Base-by-base conservation (phyloP, 2,888 invertebrate species). In the Diplazon laetatorius region DNA sequence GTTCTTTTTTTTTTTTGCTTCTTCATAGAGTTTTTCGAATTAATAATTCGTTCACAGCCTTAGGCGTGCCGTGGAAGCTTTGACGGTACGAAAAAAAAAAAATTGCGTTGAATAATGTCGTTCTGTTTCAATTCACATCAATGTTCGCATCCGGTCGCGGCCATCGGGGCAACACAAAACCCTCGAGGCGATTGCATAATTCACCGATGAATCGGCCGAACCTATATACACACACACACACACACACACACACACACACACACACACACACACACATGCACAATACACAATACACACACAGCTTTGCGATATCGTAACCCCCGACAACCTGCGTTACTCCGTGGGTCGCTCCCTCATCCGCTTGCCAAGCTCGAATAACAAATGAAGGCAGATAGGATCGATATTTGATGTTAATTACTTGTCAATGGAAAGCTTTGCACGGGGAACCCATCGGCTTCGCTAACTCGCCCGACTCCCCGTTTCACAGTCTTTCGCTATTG, bases 341-440 rank as follows among this genome's bases (percentile, higher is more conserved):
- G n/a, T n/a, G n/a, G 37, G 44, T 69, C 63, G 1, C 46, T 48
- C 60, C 65, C 39, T 70, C 60, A 74, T 70, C 74, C 70, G 20
- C 52, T 78, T 37, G 52, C 52, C n/a, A 46, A 62, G 70, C 70
- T 63, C 52, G 73, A 78, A 70, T 74, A 78, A 55, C 78, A 70
- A 78, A 78, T 70, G 70, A 78, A 74, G 74, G 52, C 37, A 74
- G 78, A 70, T 62, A 55, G 65, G 60, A 78, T 78, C 78, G 66
- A 78, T 78, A 78, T 70, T 30, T 70, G 65, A 52, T 74, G 74
- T 78, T 78, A 74, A 78, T 78, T 74, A 78, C 78, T 78, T 74
- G 70, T 78, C 70, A 78, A 78, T 70, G 74, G 60, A 74, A 63
- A 70, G 78, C 70, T 70, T 78, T 70, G 50, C 69, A 35, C 22